Conservation (phyloP, 2,797 vertebrate genomes). For the Pygocentrus nattereri region DNA sequence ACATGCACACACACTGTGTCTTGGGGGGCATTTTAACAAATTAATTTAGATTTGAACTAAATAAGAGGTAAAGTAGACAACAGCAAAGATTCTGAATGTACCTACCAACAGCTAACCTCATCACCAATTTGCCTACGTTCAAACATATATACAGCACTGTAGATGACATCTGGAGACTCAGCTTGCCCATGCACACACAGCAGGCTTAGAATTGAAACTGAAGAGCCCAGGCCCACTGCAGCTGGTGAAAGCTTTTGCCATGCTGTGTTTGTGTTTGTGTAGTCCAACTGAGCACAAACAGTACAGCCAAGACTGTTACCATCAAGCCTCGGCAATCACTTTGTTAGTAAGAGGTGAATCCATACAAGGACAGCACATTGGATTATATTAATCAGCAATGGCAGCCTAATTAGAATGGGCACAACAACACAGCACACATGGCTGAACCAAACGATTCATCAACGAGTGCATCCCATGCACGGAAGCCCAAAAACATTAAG, state of each 20-base stretch:
- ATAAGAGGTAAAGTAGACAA: too few species aligned
- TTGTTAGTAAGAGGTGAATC: not conserved
- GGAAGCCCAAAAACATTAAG: slow-evolving; percentile 34
- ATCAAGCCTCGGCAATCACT: not conserved
- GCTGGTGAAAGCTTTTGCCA: not conserved
- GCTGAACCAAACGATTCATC: slow-evolving; percentile 48
- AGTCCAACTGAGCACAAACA: not conserved
- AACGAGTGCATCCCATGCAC: slow-evolving; percentile 15
- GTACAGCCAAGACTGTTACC: not conserved
- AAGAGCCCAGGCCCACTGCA: not conserved
- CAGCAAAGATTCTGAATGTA: too few species aligned
- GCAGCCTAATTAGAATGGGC: slow-evolving; percentile 54
- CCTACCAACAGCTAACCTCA: too few species aligned
- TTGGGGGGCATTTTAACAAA: too few species aligned
- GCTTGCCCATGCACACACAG: not conserved
- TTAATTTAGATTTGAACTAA: too few species aligned
- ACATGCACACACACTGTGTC: too few species aligned
- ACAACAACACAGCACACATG: slow-evolving; percentile 25
- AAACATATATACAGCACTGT: not conserved
- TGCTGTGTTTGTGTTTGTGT: not conserved
- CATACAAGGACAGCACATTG: slow-evolving; percentile 27
- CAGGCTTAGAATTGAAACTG: not conserved
- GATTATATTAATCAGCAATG: slow-evolving; percentile 54
- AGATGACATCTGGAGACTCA: not conserved
- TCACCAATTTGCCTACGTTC: not conserved